phyloP scores from a whole-genome alignment of 2,113 vertebrate species.

The Hydropotes inermis region DNA sequence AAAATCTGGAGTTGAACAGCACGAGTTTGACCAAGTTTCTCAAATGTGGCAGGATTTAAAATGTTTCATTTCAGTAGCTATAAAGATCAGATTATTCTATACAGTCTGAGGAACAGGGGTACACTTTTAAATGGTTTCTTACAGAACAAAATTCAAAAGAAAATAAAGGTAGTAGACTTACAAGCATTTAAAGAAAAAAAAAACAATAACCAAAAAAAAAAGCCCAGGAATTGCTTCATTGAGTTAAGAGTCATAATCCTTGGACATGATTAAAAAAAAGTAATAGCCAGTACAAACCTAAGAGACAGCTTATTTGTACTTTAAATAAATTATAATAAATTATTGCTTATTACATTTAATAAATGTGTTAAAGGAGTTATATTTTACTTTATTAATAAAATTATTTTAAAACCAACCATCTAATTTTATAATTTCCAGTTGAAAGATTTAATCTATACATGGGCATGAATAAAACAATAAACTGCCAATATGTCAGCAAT shows the following conservation, averaged over 20 bases:
- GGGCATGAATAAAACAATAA: background rate
- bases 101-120: background rate
- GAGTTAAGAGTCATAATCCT: background rate
- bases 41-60: background rate
- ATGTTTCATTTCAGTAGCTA: background rate
- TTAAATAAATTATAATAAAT: conserved; percentile 34
- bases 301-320: background rate
- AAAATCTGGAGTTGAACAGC: background rate
- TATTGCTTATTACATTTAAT: conserved; percentile 35
- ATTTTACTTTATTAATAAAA: conserved; percentile 48
- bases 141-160: background rate
- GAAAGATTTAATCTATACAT: background rate
- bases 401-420: conserved; percentile 33
- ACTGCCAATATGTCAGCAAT: background rate
- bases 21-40: background rate
- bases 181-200: background rate
- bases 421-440: conserved; percentile 25
- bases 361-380: conserved; percentile 19
- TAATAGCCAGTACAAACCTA: background rate
- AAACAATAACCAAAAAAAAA: background rate
- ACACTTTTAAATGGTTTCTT: background rate
- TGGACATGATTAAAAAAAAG: background rate
- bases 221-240: background rate
- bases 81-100: background rate
- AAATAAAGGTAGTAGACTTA: background rate